Percentiles rank a stretch among this genome's conserved stretches.
phyloP scores from a whole-genome alignment of 2,113 vertebrate species.

The Bettongia penicillata region DNA sequence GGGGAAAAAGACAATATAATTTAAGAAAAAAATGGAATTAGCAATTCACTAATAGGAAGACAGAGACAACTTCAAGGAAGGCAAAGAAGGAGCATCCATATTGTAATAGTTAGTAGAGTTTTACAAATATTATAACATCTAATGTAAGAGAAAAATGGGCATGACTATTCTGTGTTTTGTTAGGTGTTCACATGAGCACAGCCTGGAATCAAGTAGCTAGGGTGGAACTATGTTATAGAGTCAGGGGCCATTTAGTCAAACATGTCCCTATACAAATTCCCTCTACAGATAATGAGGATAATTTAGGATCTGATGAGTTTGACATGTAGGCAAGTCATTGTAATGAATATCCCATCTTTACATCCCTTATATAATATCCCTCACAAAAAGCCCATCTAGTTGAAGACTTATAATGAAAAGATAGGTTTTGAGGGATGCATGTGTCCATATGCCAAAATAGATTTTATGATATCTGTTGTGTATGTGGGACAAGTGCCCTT shows the following conservation, averaged over 20 bases:
- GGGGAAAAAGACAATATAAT: not conserved
- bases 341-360: not conserved
- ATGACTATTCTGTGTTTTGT: not conserved
- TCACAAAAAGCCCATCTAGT: not conserved
- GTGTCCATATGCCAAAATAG: not conserved
- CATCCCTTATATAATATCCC: not conserved
- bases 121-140: not conserved
- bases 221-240: not conserved
- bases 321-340: not conserved
- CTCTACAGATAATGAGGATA: not conserved
- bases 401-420: not conserved
- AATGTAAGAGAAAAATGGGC: no score
- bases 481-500: not conserved
- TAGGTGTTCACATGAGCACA: rapidly evolving
- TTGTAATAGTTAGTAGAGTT: rapidly evolving
- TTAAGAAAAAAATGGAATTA: not conserved
- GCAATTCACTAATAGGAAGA: no score
- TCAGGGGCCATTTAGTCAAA: not conserved
- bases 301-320: not conserved
- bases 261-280: not conserved
- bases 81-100: rapidly evolving
- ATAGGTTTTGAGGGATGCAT: not conserved
- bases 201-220: not conserved
- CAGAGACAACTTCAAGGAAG: not conserved
- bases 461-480: not conserved